Base-by-base conservation (phyloP, 2,888 invertebrate genomes). In the Escarpia spicata region DNA sequence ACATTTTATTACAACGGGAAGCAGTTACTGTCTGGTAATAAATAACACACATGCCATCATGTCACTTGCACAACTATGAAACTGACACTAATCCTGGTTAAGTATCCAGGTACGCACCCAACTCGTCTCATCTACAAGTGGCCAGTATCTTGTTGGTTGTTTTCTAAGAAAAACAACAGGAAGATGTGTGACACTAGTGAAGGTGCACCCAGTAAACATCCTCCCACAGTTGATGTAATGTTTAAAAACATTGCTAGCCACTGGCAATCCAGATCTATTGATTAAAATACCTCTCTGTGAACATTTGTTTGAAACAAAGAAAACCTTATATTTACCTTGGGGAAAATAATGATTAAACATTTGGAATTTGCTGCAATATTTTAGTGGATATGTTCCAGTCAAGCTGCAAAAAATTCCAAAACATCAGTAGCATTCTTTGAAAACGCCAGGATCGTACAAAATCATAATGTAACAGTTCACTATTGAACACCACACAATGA, bases 41-140 rank as follows among this genome's bases (percentile, higher is more conserved):
- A 75, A 75, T 75, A 75, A 75, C 75, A 75, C 75, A 26, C 75
- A 75, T 75, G 75, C 75, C 75, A 75, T n/a, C n/a, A 75, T n/a
- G n/a, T 26, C 75, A 12, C 9, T 12, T 52, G 52, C 52, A 75
- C 75, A 75, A 75, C 75, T 26, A 75, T 75, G 75, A 75, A 75
- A 75, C 75, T 75, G 52, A 52, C 52, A 15, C 15, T 26, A n/a
- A 75, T n/a, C 75, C 75, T 75, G n/a, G 75, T 75, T 75, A 75
- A 6, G 75, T 75, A 75, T 75, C 19, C 75, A 6, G 75, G 75
- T 37, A 37, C 37, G 26, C 19, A 4, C 19, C 75, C 37, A 37
- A 37, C 37, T 75, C 0, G 3, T 75, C 26, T 75, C 75, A 15
- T 26, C 26, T 26, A 75, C 75, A 75, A 75, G 75, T 75, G 75